A percentile compares a stretch with the other conserved stretches of the same genome.
Evolutionary conservation across 2,888 invertebrate genomes (phyloP).

Genomic region (Lapara coniferarum): DNA sequence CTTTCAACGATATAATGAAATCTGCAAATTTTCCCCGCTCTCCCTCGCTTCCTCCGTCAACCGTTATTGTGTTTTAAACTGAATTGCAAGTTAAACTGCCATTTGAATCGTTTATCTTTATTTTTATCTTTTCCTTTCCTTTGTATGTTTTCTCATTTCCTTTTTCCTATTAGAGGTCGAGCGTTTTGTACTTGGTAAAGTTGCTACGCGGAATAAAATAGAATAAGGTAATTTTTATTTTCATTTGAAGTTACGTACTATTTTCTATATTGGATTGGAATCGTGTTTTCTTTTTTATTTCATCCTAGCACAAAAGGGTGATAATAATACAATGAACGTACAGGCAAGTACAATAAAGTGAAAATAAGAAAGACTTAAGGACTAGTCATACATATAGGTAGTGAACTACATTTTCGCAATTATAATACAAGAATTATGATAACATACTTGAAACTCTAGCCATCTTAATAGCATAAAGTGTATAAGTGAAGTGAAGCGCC

Average conservation of each 20-base stretch:
- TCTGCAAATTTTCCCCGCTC: background rate
- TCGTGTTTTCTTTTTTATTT: background rate
- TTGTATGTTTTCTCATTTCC: conserved; percentile 20
- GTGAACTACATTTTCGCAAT: too few relatives aligned
- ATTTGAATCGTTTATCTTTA: conserved; percentile 28
- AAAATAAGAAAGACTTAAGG: too few relatives aligned
- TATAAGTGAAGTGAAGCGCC: conserved; percentile 14
- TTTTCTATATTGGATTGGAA: background rate
- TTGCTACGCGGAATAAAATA: conserved; percentile 1
- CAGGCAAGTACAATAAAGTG: too few relatives aligned
- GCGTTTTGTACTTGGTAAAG: conserved; percentile 3
- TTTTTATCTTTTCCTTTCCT: conserved; percentile 18
- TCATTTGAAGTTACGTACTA: background rate
- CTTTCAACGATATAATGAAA: background rate
- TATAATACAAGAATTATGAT: too few relatives aligned
- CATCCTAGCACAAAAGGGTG: background rate
- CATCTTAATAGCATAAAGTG: conserved; percentile 16
- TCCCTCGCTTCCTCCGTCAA: background rate
- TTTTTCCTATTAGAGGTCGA: conserved; percentile 18
- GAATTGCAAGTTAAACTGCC: conserved; percentile 30
- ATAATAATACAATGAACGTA: too few relatives aligned
- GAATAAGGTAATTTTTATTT: background rate
- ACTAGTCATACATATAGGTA: too few relatives aligned
- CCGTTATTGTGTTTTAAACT: conserved; percentile 26
- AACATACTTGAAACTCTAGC: background rate